Base-by-base conservation (phyloP, 2,888 invertebrate genomes). In the Tipula helvola region DNA sequence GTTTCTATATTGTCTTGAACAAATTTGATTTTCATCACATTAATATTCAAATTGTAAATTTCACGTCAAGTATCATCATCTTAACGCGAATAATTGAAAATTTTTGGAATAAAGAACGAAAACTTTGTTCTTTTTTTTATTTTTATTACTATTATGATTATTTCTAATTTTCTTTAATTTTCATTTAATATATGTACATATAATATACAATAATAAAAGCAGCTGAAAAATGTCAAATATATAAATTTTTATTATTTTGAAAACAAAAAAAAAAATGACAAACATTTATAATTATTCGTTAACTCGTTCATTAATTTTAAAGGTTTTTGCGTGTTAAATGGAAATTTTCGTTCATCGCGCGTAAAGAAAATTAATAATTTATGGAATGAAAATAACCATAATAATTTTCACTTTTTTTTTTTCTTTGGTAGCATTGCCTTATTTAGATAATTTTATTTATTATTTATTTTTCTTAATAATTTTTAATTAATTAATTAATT, bases 281-380 rank as follows among this genome's bases (percentile, higher is more conserved):
- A 84, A 84, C 84, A 84, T 39, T 84, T 84, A 84, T 84, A 84
- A 84, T 84, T 39, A 41, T 84, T 84, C 84, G 39, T 84, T 84
- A 84, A 84, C 84, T 84, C 84, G 84, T 84, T 84, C 84, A 84
- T 84, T 84, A 84, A 84, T 84, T 84, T 84, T 84, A 84, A 84
- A 84, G 84, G 84, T 84, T 84, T 84, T 84, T 84, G 84, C 84
- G 84, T 84, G 84, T 84, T 84, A 84, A 84, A 84, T 84, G 84
- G 84, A 41, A 39, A 39, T 71, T 71, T 71, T 71, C 2, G 28
- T 28, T 28, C 10, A n/a, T 71, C 28, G 12, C 28, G 12, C 71
- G 71, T 71, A 18, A 71, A 10, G 28, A 71, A 71, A 71, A 71
- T 71, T 71, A 71, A 71, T 71, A 71, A 71, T 28, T 71, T 71